Evolutionary conservation across 2,888 invertebrate species (phyloP).

Genomic region (Anoncus sp.): DNA sequence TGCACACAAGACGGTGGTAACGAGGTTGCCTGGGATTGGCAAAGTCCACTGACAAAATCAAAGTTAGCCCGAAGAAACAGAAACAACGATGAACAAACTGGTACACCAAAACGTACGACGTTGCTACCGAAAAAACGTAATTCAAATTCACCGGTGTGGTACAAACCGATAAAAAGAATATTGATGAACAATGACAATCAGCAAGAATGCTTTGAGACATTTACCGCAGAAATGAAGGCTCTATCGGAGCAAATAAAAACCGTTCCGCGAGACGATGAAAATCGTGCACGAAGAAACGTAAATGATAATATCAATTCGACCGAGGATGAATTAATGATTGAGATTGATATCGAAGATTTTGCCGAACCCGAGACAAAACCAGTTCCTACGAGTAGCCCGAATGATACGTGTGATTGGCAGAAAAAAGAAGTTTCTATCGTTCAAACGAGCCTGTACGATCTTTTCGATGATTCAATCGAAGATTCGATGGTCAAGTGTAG

Average conservation of each 20-base stretch:
- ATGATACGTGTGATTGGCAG: background rate
- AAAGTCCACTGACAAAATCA: conserved; percentile 77
- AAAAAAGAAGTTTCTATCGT: background rate
- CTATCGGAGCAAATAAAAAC: conserved; percentile 70
- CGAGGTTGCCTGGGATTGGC: conserved; percentile 85
- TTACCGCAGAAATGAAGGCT: conserved; percentile 73
- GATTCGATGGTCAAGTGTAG: conserved; percentile 76
- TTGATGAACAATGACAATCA: conserved; percentile 68
- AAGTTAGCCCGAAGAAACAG: conserved; percentile 1
- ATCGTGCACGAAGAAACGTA: background rate
- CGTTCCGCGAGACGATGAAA: conserved; percentile 34
- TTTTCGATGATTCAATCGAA: conserved; percentile 75
- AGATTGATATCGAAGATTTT: conserved; percentile 55
- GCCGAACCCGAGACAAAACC: conserved; percentile 31
- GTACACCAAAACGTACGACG: conserved; percentile 72
- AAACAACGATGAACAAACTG: conserved; percentile 24
- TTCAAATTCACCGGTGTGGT: conserved; percentile 74
- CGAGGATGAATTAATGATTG: conserved; percentile 34
- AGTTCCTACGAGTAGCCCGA: background rate
- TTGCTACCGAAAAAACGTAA: conserved; percentile 72
- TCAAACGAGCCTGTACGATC: conserved; percentile 69
- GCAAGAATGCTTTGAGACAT: conserved; percentile 71
- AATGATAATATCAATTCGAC: conserved; percentile 6
- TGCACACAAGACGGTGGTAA: conserved; percentile 82
- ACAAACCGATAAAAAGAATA: conserved; percentile 73